Evolutionary conservation across 37 sponge, comb jelly and placozoan species (phyloP).

Genomic region (Aphrocallistes beatrix): DNA sequence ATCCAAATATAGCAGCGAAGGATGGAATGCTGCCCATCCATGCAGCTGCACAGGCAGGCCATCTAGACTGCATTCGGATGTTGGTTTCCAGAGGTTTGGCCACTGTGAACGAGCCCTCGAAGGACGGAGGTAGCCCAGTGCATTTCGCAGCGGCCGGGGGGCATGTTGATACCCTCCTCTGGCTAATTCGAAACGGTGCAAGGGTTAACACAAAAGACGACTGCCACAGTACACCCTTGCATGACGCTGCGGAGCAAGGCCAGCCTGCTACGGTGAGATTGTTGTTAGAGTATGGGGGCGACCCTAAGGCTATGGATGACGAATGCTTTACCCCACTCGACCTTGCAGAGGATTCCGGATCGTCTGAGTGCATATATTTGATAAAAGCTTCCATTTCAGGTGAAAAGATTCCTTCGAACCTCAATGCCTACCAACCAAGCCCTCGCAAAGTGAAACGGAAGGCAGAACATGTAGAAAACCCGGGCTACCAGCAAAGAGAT

Average conservation of each 20-base stretch:
- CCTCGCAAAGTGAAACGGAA: neutral
- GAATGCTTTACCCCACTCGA: neutral
- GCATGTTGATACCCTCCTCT: conserved; percentile 33
- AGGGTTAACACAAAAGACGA: conserved; percentile 42
- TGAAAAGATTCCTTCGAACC: neutral
- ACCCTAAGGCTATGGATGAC: neutral
- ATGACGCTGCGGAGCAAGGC: conserved; percentile 84
- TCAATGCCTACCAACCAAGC: neutral
- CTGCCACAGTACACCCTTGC: conserved; percentile 62
- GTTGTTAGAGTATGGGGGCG: neutral
- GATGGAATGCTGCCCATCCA: conserved; percentile 27
- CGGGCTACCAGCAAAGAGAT: neutral
- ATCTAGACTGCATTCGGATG: conserved; percentile 1
- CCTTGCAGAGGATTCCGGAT: neutral
- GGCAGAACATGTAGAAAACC: neutral
- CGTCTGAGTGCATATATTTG: neutral
- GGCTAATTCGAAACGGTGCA: conserved; percentile 58
- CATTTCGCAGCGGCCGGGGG: conserved; percentile 87
- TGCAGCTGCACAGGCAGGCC: conserved; percentile 26
- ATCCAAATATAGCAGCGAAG: conserved; percentile 21
- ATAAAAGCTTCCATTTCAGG: neutral
- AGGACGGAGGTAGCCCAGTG: conserved; percentile 73
- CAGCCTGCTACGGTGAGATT: conserved; percentile 29
- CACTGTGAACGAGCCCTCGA: conserved; percentile 24
- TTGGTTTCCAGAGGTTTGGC: conserved; percentile 4